phyloP scores from a whole-genome alignment of 2,888 invertebrate genomes.

The Endotricha flammealis region DNA sequence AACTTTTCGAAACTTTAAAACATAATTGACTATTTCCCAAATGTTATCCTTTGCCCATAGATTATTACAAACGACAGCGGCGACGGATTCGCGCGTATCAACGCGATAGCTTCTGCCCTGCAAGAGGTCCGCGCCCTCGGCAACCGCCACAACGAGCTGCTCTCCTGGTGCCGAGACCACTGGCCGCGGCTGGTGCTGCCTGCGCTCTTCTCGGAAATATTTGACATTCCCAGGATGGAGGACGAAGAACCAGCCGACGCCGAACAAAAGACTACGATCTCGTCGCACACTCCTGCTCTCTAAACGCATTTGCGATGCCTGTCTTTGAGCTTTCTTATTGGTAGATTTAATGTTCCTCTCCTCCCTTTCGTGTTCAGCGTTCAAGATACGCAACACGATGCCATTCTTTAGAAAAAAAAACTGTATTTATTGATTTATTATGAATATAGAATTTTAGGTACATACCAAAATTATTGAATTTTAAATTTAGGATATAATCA shows the following conservation, averaged over 20 bases:
- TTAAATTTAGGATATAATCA: no score
- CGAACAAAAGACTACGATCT: conserved; percentile 21
- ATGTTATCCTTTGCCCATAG: no score
- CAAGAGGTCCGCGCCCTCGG: conserved; percentile 89
- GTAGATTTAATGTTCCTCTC: no score
- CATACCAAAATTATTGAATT: no score
- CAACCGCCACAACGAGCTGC: conserved; percentile 87
- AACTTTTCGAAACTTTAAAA: no score
- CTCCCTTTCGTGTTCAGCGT: no score
- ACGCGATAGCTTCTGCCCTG: conserved; percentile 47
- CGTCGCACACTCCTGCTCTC: neutral
- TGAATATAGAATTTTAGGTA: no score
- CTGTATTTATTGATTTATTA: no score
- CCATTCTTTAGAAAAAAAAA: no score
- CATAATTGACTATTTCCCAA: no score
- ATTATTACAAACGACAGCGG: conserved; percentile 20
- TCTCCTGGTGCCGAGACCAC: conserved; percentile 94
- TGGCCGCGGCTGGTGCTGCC: conserved; percentile 92
- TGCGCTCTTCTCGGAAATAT: conserved; percentile 96
- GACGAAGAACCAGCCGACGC: conserved; percentile 33
- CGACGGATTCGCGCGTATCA: conserved; percentile 38
- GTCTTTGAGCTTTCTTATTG: neutral
- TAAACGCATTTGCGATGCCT: neutral
- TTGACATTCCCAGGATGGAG: conserved; percentile 89
- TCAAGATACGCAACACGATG: no score